Evolutionary conservation across 2,113 vertebrate species (phyloP), one percentile per base, ranked within the genome.

Genomic region (Macquaria ambigua): DNA sequence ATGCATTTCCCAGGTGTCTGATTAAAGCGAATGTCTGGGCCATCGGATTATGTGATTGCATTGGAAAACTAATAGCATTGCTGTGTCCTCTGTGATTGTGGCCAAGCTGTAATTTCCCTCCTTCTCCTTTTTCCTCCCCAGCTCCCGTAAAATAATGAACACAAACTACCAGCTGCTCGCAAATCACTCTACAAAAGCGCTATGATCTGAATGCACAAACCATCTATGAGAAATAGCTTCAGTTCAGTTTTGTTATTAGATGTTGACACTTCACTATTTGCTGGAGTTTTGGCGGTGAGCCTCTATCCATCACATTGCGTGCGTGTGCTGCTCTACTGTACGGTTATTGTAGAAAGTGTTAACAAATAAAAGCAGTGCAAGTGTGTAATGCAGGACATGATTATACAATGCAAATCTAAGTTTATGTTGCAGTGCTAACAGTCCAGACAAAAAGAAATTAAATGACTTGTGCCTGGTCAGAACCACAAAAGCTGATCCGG

Each of bases 1-100:
- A 85, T 86, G 79, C 43, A 81, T 92, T 86, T 93, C 90, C 90
- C 93, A 90, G 77, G 87, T 91, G 93, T 90, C 83, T 92, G 87
- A 92, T 93, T 86, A 87, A 91, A 90, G 88, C 63, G 82, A 80
- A 87, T 88, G 67, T 84, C 86, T 69, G 63, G 52, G 50, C 76
- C 87, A 78, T 72, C n/a, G 6, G 87, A 90, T 90, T 85, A 90
- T 77, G 84, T 90, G 86, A 92, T 92, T 90, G 83, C 75, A 85
- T 63, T 76, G 81, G 79, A 79, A 92, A 89, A 82, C 85, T 82
- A 92, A 90, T 85, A 79, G 72, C 77, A 82, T 70, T 21, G 39
- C 82, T 46, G 79, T 82, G 83, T 94, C 87, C 89, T 87, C 68
- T 85, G 89, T 87, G 78, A 91, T 90, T 93, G 92, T 93, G 92